Evolutionary conservation across 2,113 vertebrate genomes (phyloP).

Genomic region (Athene cunicularia): DNA sequence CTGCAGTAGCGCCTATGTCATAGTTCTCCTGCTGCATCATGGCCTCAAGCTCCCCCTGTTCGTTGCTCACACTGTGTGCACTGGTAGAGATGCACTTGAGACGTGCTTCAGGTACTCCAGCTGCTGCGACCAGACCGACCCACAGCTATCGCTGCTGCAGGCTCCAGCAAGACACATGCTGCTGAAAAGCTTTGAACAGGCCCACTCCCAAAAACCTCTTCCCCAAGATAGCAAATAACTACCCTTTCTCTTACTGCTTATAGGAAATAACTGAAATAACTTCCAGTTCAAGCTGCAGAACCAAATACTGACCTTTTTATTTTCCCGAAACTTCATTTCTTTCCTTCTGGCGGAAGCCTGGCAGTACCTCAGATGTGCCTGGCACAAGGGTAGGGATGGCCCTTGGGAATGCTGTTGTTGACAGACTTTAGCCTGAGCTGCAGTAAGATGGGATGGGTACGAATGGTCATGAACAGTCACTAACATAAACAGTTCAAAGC

Average conservation of each 20-base stretch:
- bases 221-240: neutral
- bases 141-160: accelerated
- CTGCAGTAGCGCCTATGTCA: no score
- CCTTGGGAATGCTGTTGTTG: accelerated
- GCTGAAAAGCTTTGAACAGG: no score
- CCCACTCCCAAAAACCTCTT: neutral
- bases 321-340: neutral
- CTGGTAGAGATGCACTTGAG: no score
- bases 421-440: neutral
- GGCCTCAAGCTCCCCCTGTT: no score
- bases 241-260: neutral
- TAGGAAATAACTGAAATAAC: neutral
- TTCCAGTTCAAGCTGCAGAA: neutral
- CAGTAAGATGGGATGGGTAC: accelerated
- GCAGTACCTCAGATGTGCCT: accelerated
- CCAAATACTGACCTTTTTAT: neutral
- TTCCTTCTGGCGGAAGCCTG: neutral
- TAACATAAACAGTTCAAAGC: accelerated
- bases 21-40: no score
- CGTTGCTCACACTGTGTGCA: no score
- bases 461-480: neutral
- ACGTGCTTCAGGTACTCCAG: no score
- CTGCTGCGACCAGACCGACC: no score
- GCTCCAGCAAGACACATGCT: neutral
- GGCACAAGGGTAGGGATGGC: neutral